Conservation (phyloP, 2,113 vertebrate species). For the Butorides virescens region DNA sequence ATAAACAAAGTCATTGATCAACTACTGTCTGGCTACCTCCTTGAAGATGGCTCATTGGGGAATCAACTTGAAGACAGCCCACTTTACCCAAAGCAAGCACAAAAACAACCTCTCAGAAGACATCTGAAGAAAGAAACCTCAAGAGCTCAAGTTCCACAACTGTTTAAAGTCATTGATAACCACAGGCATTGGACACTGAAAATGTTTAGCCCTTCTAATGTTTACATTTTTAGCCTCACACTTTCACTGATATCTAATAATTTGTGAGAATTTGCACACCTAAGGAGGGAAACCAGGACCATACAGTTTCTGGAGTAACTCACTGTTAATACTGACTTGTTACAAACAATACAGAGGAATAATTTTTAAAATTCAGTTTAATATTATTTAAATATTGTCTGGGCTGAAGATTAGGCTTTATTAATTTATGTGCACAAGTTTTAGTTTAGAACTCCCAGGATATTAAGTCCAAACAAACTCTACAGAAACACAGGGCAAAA, state of each 20-base stretch:
- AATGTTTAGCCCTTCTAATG: neutral
- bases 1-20: neutral
- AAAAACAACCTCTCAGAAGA: neutral
- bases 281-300: neutral
- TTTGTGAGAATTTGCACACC: neutral
- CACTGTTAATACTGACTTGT: slow-evolving; percentile 19
- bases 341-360: slow-evolving; percentile 59
- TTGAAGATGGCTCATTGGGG: neutral
- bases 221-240: neutral
- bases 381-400: slow-evolving; percentile 58
- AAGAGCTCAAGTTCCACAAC: neutral
- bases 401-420: slow-evolving; percentile 61
- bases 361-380: slow-evolving; percentile 55
- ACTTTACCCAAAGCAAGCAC: neutral
- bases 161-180: neutral
- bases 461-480: slow-evolving; percentile 43
- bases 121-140: neutral
- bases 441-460: slow-evolving; percentile 53
- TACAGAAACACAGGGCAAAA: slow-evolving; percentile 60
- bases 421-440: slow-evolving; percentile 59
- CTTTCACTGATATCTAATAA: neutral
- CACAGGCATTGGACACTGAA: neutral
- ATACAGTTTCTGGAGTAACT: neutral
- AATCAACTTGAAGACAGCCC: neutral
- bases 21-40: neutral